Percentiles rank a stretch among this genome's conserved stretches.
Conservation (phyloP, 2,888 invertebrate genomes). For the Aporophyla lueneburgensis region DNA sequence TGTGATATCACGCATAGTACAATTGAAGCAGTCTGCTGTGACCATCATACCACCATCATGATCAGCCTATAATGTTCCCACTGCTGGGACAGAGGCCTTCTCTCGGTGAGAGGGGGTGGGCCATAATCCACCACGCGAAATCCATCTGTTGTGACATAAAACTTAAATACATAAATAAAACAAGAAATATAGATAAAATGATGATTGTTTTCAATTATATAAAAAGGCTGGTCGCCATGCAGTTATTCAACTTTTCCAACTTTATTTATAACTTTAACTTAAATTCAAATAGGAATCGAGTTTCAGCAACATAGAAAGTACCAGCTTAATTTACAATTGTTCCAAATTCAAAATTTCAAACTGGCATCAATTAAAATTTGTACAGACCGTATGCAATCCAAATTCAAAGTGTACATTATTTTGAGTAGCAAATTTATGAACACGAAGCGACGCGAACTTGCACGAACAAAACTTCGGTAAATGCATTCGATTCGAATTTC, state of each 20-base stretch:
- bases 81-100: too few species aligned
- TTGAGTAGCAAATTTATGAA: conserved; percentile 75
- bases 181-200: too few species aligned
- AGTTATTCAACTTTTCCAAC: not conserved
- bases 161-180: too few species aligned
- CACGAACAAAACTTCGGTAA: conserved; percentile 77
- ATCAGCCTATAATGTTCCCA: too few species aligned
- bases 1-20: too few species aligned
- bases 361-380: conserved; percentile 66
- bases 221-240: not conserved
- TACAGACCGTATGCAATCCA: conserved; percentile 75
- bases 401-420: conserved; percentile 77
- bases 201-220: too few species aligned
- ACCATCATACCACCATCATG: too few species aligned
- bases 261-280: too few species aligned
- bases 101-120: too few species aligned
- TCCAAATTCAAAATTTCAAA: conserved; percentile 58
- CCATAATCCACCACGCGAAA: too few species aligned
- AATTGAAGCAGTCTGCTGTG: too few species aligned
- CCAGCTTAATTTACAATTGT: conserved; percentile 37
- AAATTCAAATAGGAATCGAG: not conserved
- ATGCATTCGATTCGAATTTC: conserved; percentile 77
- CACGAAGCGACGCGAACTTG: conserved; percentile 78
- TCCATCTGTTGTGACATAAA: too few species aligned
- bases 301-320: conserved; percentile 2